These are phyloP conservation scores for Drymonia ruficornis DNA, from an alignment of 2,888 invertebrate genomes.

Conservation along the genomic window DNA sequence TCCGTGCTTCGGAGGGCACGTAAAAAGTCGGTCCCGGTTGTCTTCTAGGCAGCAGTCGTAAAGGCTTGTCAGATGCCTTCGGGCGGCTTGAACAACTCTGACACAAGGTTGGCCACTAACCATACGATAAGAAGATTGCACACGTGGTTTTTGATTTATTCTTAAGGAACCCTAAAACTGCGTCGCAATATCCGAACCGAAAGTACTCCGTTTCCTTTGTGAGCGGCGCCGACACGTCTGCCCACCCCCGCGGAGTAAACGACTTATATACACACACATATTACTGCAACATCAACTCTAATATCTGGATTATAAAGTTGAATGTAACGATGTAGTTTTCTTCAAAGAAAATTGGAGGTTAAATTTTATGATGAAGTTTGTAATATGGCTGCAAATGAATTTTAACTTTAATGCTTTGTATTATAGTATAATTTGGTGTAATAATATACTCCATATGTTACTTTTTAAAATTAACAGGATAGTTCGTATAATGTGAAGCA, in stretches of 20 bases:
- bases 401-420: constrained; percentile 10
- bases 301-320: not conserved
- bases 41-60: too few species aligned
- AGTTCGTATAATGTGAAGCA: constrained; percentile 8
- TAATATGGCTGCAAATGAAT: constrained; percentile 14
- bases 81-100: too few species aligned
- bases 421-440: not conserved
- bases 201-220: not conserved
- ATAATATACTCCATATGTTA: not conserved
- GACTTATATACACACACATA: not conserved
- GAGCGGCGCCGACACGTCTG: constrained; percentile 4
- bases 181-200: constrained; percentile 1
- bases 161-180: constrained; percentile 1
- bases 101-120: too few species aligned
- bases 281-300: not conserved
- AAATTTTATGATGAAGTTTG: not conserved
- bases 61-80: too few species aligned
- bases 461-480: not conserved
- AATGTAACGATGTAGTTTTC: not conserved
- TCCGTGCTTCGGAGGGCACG: too few species aligned
- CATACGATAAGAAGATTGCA: too few species aligned
- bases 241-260: not conserved
- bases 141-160: not conserved
- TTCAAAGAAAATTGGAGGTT: not conserved
- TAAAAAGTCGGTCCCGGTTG: too few species aligned